Conservation (phyloP, 2,888 invertebrate species). For the Aphelenchoides bicaudatus region DNA sequence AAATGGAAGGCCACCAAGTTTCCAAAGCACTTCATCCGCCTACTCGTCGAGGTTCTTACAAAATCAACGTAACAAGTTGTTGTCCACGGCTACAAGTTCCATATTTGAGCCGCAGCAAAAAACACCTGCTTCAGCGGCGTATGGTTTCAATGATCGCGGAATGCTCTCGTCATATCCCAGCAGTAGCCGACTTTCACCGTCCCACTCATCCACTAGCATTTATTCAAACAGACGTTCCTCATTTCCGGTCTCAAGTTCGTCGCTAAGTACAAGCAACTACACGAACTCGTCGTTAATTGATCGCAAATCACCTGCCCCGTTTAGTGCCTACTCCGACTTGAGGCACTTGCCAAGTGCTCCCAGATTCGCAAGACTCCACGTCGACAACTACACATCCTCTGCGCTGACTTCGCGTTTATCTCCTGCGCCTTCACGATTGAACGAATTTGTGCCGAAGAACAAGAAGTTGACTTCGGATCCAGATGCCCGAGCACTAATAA, state of each 20-base stretch:
- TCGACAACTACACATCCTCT: constrained; percentile 7
- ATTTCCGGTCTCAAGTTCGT: no score
- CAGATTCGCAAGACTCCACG: no score
- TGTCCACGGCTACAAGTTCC: background rate
- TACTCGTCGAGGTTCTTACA: background rate
- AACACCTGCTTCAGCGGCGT: background rate
- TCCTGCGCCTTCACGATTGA: constrained; percentile 8
- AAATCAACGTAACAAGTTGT: background rate
- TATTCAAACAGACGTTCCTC: no score
- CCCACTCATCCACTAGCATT: background rate
- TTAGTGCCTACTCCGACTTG: no score
- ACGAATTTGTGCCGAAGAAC: background rate
- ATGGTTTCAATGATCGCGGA: constrained; percentile 4
- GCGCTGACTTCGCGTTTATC: constrained; percentile 17
- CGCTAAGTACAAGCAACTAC: no score
- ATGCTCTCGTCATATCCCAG: background rate
- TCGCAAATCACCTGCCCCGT: background rate
- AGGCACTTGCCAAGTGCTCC: no score
- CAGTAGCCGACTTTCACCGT: background rate
- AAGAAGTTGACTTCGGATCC: constrained; percentile 1
- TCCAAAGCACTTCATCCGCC: background rate
- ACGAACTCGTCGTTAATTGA: background rate
- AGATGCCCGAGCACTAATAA: no score
- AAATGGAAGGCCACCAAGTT: no score
- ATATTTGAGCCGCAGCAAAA: background rate